phyloP scores from a whole-genome alignment of 2,888 invertebrate genomes.

The Heterodera filipjevi region DNA sequence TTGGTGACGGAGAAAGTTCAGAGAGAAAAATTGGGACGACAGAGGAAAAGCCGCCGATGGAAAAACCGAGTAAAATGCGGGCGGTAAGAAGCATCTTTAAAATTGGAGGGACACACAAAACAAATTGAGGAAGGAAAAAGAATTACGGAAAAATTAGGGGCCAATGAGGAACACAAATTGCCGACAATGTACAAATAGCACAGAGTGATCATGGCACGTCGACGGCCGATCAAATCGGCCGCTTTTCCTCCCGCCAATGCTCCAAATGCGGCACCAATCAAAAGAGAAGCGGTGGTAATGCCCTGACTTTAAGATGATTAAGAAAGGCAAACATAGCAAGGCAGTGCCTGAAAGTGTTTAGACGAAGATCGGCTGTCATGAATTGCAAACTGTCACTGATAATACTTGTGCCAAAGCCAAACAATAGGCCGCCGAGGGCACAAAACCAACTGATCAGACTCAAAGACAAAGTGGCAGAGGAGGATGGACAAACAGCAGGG shows the following conservation, averaged over 20 bases:
- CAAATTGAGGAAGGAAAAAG: too few species aligned
- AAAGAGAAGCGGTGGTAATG: constrained; percentile 19
- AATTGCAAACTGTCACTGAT: constrained; percentile 22
- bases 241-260: constrained; percentile 15
- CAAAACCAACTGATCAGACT: constrained; percentile 20
- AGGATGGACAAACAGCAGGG: too few species aligned
- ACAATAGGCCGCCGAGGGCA: constrained; percentile 22
- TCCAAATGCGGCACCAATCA: constrained; percentile 24
- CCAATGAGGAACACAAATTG: constrained; percentile 22
- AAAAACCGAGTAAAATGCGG: constrained; percentile 17
- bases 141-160: constrained; percentile 18
- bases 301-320: constrained; percentile 1
- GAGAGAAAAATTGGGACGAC: constrained; percentile 21
- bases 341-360: not conserved
- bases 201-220: constrained; percentile 4
- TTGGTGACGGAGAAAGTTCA: constrained; percentile 15
- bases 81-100: constrained; percentile 11
- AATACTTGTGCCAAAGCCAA: constrained; percentile 22
- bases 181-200: constrained; percentile 13
- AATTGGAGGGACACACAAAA: not conserved
- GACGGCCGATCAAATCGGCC: constrained; percentile 18
- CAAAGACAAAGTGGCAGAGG: not conserved
- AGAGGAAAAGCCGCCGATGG: constrained; percentile 24
- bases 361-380: constrained; percentile 24
- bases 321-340: not conserved